Evolutionary conservation across 92 coral and sea anemone genomes (phyloP), one percentile per base, ranked within the genome.

Genomic region (Scolanthus callimorphus): DNA sequence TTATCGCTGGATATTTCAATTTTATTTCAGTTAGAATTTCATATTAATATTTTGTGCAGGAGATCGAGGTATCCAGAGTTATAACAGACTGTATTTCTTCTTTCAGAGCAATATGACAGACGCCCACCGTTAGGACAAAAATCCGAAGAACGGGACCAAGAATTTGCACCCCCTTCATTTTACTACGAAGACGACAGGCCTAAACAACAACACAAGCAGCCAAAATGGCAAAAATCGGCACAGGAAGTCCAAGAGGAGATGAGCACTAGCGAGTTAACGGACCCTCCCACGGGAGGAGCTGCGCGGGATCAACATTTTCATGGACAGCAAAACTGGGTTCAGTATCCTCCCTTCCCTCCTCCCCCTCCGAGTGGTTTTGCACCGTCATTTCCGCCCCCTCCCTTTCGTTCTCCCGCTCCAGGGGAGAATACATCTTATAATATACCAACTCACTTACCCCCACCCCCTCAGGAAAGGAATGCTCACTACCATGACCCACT

Each of bases 131-230:
- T 49, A n/a, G 45, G 65, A 20, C 63, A 76, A 25, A 67, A 76
- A 13, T 57, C 63, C 9, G 80, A 75, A 25, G 99, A 94, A 56
- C 61, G 99, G 22, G 67, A 69, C 43, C 70, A 79, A 3, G 84
- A 84, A 19, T 94, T 94, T 51, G 99, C 99, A 1, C 99, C 99
- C 0, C 99, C 99, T 10, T 63, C 90, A 10, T 88, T 85, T 20
- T 94, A 87, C 72, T 87, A 83, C 62, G 79, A 83, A 9, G 56
- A 63, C 22, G 52, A 34, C 47, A 29, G 20, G 29, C 10, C 31
- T 22, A 55, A 10, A 20, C 20, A 17, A 51, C 20, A 17, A 51
- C 53, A 2, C 23, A 11, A 3, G 19, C 1, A 19, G 17, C 25
- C n/a, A 43, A 17, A 1, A 3, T 3, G 24, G 20, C 31, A 29